Conservation (phyloP, 2,888 invertebrate species). For the Linyphia triangularis region DNA sequence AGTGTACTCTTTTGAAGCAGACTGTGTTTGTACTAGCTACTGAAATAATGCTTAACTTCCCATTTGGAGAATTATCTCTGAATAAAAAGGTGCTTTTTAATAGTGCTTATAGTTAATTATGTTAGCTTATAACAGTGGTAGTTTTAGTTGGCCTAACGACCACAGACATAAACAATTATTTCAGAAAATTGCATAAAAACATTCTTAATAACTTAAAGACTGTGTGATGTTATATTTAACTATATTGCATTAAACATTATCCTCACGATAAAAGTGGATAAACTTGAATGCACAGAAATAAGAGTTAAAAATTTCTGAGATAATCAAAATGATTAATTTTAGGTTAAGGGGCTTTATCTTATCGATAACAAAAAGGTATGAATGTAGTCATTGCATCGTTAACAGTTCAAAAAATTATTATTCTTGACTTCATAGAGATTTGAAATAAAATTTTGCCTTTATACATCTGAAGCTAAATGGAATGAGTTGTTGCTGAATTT, state of each 20-base stretch:
- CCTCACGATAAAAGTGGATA: background rate
- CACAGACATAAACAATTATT: background rate
- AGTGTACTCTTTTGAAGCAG: background rate
- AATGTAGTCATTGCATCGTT: too few relatives aligned
- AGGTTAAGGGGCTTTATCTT: too few relatives aligned
- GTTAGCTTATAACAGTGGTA: background rate
- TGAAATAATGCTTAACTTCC: background rate
- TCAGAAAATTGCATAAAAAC: background rate
- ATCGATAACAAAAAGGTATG: too few relatives aligned
- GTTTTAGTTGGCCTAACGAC: background rate
- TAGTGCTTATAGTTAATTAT: background rate
- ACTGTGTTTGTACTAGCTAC: background rate
- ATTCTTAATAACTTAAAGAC: background rate
- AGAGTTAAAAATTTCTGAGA: background rate
- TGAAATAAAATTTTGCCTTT: too few relatives aligned
- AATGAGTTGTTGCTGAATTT: too few relatives aligned
- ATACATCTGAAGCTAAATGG: too few relatives aligned
- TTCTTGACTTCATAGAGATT: too few relatives aligned
- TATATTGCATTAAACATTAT: background rate
- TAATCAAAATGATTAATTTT: background rate
- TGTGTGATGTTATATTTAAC: background rate
- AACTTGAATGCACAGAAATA: background rate
- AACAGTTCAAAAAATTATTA: too few relatives aligned
- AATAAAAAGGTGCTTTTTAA: conserved; percentile 17
- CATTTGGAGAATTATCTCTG: conserved; percentile 7